Conservation (phyloP, 2,888 invertebrate genomes). For the Empis livida region DNA sequence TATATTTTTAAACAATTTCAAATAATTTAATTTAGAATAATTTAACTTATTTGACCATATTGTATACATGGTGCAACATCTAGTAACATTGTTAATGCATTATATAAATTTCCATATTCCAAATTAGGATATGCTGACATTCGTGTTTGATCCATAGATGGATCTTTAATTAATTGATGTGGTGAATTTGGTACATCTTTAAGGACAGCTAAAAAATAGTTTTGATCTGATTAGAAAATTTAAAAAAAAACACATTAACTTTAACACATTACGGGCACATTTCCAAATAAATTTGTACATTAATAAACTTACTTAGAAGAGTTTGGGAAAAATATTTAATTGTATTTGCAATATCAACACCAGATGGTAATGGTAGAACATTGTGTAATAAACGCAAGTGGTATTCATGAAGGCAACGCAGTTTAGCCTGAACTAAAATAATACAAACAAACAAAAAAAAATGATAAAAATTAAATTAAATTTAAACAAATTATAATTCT, state of each 20-base stretch:
- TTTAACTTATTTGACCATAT: conserved; percentile 67
- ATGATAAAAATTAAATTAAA: too few species aligned
- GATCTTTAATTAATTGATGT: conserved; percentile 76
- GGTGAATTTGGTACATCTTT: conserved; percentile 94
- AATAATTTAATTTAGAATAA: neutral
- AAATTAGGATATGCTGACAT: conserved; percentile 90
- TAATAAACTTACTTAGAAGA: conserved; percentile 66
- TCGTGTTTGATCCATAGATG: conserved; percentile 72
- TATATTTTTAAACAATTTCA: neutral
- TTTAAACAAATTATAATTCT: too few species aligned
- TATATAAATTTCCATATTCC: conserved; percentile 92
- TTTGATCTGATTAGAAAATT: neutral
- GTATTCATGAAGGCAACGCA: conserved; percentile 92
- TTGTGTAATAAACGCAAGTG: conserved; percentile 86
- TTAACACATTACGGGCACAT: neutral
- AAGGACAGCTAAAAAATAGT: conserved; percentile 63
- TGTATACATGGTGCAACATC: conserved; percentile 90
- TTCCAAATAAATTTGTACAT: neutral
- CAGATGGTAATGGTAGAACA: conserved; percentile 82
- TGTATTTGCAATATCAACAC: conserved; percentile 92
- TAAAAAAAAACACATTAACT: neutral
- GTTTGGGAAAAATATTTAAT: conserved; percentile 97
- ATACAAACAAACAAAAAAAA: too few species aligned
- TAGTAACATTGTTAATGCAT: conserved; percentile 63
- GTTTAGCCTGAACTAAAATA: conserved; percentile 83